A percentile compares a stretch with the other conserved stretches of the same genome.
Evolutionary conservation across 2,113 vertebrate genomes (phyloP).

Genomic region (Atrichornis clamosus): DNA sequence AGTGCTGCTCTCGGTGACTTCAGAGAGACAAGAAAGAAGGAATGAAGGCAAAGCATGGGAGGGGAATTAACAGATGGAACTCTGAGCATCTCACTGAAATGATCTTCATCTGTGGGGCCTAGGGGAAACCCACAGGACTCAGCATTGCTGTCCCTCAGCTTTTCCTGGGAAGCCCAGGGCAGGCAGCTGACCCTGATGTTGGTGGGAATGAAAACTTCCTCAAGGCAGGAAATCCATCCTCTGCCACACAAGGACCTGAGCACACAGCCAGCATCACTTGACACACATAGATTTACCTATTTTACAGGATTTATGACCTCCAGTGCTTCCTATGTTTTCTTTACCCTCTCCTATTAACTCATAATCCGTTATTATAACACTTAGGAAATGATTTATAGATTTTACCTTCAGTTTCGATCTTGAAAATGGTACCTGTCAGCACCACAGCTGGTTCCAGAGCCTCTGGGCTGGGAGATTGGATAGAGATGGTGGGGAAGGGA

Average conservation of each 20-base stretch:
- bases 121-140: not conserved
- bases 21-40: not conserved
- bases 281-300: not conserved
- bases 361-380: conserved; percentile 39
- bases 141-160: not conserved
- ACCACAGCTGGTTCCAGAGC: not conserved
- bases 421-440: not conserved
- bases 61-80: not conserved
- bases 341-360: conserved; percentile 38
- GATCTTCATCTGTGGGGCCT: not conserved
- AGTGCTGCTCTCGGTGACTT: not conserved
- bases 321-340: not conserved
- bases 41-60: not conserved
- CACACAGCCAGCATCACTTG: not conserved
- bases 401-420: conserved; percentile 21
- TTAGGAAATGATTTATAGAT: conserved; percentile 24
- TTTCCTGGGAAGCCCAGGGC: not conserved
- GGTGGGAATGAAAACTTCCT: not conserved
- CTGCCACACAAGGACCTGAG: not conserved
- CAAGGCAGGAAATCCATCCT: not conserved
- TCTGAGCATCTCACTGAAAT: not conserved
- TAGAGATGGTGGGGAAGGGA: not conserved
- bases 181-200: accelerated
- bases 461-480: not conserved
- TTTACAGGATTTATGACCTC: conserved; percentile 24